Evolutionary conservation across 2,113 vertebrate genomes (phyloP).

Genomic region (Brachyistius frenatus): DNA sequence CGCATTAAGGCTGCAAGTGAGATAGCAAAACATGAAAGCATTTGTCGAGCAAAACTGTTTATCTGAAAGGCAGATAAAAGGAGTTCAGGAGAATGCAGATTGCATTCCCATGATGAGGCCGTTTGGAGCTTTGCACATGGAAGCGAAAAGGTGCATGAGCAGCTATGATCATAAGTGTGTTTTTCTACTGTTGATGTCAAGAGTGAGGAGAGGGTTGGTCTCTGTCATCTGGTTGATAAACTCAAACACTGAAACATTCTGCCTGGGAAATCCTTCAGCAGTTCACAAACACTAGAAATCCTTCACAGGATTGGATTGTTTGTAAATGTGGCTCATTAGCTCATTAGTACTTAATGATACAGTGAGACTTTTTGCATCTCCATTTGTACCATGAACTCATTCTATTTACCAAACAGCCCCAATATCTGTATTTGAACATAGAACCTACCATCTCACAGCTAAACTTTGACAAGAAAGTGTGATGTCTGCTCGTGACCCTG

Average conservation of each 20-base stretch:
- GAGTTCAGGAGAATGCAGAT: slow-evolving; percentile 46
- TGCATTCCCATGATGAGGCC: slow-evolving; percentile 56
- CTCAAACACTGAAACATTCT: slow-evolving; percentile 19
- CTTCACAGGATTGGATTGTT: neutral
- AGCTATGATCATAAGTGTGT: slow-evolving; percentile 11
- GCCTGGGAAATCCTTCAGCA: neutral
- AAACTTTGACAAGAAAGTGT: slow-evolving; percentile 65
- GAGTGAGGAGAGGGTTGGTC: slow-evolving; percentile 21
- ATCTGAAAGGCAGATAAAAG: slow-evolving; percentile 69
- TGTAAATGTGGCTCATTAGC: neutral
- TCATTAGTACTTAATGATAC: neutral
- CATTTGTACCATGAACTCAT: neutral
- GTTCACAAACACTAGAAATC: neutral
- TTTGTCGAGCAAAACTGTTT: slow-evolving; percentile 50
- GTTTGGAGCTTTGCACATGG: slow-evolving; percentile 56
- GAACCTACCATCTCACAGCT: slow-evolving; percentile 55
- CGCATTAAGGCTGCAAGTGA: slow-evolving; percentile 26
- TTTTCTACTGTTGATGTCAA: slow-evolving; percentile 21
- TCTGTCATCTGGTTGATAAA: slow-evolving; percentile 30
- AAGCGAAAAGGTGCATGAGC: slow-evolving; percentile 60
- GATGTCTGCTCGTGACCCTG: slow-evolving; percentile 73
- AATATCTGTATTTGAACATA: slow-evolving; percentile 56
- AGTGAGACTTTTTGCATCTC: slow-evolving; percentile 1
- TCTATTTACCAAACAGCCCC: neutral
- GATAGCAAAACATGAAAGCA: slow-evolving; percentile 56